phyloP scores from a whole-genome alignment of 2,797 vertebrate genomes.

The Lepilemur ruficaudatus region DNA sequence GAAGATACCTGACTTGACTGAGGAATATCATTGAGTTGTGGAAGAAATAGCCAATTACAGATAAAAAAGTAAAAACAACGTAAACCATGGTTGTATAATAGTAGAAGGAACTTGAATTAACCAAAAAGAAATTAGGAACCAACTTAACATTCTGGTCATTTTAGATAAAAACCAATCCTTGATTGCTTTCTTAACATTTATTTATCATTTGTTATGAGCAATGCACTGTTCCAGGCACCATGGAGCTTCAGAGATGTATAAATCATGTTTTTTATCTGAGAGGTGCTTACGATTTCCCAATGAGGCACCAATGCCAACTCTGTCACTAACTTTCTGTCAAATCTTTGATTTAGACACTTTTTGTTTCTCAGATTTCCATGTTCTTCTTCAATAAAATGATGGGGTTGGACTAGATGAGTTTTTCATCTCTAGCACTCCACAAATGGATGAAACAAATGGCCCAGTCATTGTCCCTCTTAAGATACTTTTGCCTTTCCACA shows the following conservation, averaged over 20 bases:
- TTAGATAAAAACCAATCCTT: background rate
- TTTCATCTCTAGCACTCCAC: background rate
- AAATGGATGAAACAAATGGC: conserved; percentile 15
- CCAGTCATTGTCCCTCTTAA: conserved; percentile 42
- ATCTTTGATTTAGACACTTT: background rate
- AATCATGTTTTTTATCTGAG: background rate
- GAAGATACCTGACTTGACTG: background rate
- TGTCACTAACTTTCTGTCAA: background rate
- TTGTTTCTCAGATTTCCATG: background rate
- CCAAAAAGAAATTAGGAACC: background rate
- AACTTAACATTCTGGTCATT: background rate
- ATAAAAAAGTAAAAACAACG: background rate
- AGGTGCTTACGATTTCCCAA: background rate
- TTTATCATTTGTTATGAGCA: background rate
- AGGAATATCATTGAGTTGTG: background rate
- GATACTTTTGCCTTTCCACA: background rate
- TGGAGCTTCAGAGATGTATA: background rate
- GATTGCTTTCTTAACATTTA: background rate
- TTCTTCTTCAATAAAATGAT: background rate
- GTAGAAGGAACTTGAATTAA: background rate
- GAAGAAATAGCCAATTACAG: background rate
- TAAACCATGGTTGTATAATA: background rate
- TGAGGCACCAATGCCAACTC: background rate
- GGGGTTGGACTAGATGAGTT: background rate
- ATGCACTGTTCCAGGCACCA: background rate